Conservation (phyloP, 2,888 invertebrate species). For the Eretmocerus hayati region DNA sequence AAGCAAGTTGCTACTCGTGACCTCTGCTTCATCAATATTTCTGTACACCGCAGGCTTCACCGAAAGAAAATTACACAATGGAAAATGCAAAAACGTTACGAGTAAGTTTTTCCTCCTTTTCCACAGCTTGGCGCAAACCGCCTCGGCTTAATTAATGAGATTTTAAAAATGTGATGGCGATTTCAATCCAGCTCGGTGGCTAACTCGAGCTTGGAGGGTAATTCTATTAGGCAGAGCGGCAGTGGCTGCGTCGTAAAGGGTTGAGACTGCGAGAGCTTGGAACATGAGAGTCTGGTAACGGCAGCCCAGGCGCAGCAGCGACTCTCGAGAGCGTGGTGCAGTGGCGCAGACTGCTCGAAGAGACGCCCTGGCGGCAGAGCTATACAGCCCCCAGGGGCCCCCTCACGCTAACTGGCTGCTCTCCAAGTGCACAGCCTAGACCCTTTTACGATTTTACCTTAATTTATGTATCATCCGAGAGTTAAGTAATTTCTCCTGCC, state of each 20-base stretch:
- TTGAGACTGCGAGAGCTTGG: constrained; percentile 32
- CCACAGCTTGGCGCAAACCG: no score
- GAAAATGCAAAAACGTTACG: no score
- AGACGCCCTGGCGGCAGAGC: constrained; percentile 23
- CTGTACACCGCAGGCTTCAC: no score
- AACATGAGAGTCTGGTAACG: constrained; percentile 7
- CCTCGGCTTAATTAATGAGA: constrained; percentile 32
- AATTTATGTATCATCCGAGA: constrained; percentile 49
- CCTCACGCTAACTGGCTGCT: constrained; percentile 47
- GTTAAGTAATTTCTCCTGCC: constrained; percentile 47
- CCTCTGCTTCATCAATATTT: no score
- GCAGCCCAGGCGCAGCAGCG: constrained; percentile 16
- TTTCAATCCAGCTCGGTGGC: constrained; percentile 42
- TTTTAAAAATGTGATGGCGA: constrained; percentile 42
- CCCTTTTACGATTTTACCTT: constrained; percentile 47
- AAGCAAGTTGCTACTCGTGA: no score
- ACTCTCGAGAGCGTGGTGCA: constrained; percentile 6
- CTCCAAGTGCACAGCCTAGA: constrained; percentile 36
- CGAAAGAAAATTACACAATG: no score
- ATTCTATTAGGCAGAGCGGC: constrained; percentile 46
- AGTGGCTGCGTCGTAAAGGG: constrained; percentile 42
- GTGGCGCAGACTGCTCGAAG: constrained; percentile 15
- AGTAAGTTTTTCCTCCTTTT: neutral
- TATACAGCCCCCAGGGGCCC: constrained; percentile 47
- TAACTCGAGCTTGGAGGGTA: constrained; percentile 43